A percentile compares a stretch with the other conserved stretches of the same genome.
These are phyloP conservation scores for Eonycteris spelaea DNA, from an alignment of 2,113 vertebrate genomes.

Conservation along the genomic window DNA sequence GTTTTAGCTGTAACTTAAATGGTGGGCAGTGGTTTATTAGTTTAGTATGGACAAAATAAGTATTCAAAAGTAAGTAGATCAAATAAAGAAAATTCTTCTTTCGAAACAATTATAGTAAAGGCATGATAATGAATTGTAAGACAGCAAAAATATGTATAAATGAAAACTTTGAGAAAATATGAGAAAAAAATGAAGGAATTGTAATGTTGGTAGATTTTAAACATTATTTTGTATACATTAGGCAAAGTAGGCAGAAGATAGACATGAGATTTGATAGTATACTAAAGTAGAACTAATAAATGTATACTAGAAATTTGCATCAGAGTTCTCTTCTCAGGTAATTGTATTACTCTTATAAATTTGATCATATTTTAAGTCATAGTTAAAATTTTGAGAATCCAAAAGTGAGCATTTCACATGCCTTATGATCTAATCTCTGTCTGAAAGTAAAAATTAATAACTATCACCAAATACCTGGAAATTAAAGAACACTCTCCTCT, in stretches of 20 bases:
- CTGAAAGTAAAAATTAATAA: conserved; percentile 34
- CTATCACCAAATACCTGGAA: not conserved
- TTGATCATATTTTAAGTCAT: not conserved
- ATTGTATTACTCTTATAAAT: not conserved
- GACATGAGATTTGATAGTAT: not conserved
- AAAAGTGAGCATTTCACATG: conserved; percentile 1
- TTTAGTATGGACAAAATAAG: not conserved
- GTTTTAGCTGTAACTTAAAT: conserved; percentile 28
- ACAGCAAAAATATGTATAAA: not conserved
- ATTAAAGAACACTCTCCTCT: not conserved
- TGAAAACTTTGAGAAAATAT: conserved; percentile 23
- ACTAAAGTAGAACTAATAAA: not conserved
- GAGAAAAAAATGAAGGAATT: not conserved
- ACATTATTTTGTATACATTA: not conserved
- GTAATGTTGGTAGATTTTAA: not conserved
- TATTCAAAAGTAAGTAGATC: not conserved
- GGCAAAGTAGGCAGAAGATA: not conserved
- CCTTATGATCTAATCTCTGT: not conserved
- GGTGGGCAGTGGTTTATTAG: not conserved
- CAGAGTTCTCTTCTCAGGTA: not conserved
- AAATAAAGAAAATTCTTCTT: conserved; percentile 14
- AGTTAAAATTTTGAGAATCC: not conserved
- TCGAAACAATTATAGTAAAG: conserved; percentile 15
- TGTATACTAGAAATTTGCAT: not conserved
- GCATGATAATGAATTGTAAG: not conserved